Evolutionary conservation across 2,888 invertebrate species (phyloP), one percentile per base, ranked within the genome.

Genomic region (Blastobasis lacticolella): DNA sequence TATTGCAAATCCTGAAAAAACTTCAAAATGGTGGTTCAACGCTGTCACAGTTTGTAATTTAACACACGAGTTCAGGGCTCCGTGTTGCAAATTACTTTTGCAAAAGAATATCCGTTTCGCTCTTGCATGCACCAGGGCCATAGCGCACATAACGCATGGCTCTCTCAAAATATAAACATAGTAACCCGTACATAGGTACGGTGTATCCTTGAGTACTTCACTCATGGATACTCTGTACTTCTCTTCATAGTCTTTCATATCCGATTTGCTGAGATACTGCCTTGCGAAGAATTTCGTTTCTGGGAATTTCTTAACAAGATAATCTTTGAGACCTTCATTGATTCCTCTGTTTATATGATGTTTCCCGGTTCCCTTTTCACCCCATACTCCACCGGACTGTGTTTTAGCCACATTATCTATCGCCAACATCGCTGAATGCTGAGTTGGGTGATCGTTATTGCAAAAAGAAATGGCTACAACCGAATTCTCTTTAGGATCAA

Each of bases 71-170:
- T 91, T 91, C 0, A 98, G 76, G 0, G 92, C 95, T 0, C 98
- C 98, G 52, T 89, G 86, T 0, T 62, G 53, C 0, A 78, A 73
- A 53, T 89, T 89, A 0, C 83, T 68, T 0, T 83, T 69, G 5
- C 91, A 89, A 71, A 93, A 98, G 75, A 97, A 98, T 3, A 98
- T 92, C 53, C 95, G 89, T 50, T 91, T 91, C 0, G 92, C 92
- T 56, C 98, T 88, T n/a, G 97, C 95, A 77, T 99, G 98, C 0
- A 97, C 90, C 51, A 99, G 83, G 0, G 95, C 98, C 98, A 99
- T 99, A 0, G 96, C 90, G 81, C 99, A 99, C 94, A 98, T 96
- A 0, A 95, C 73, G 80, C 99, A 99, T 0, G 98, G 98, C 74
- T 99, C 98, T 55, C 90, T 90, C 0, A 94, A 90, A 45, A 95